A percentile compares a stretch with the other conserved stretches of the same genome.
These are phyloP conservation scores for Polyploca ridens DNA, from an alignment of 2,888 invertebrate species.

Conservation along the genomic window DNA sequence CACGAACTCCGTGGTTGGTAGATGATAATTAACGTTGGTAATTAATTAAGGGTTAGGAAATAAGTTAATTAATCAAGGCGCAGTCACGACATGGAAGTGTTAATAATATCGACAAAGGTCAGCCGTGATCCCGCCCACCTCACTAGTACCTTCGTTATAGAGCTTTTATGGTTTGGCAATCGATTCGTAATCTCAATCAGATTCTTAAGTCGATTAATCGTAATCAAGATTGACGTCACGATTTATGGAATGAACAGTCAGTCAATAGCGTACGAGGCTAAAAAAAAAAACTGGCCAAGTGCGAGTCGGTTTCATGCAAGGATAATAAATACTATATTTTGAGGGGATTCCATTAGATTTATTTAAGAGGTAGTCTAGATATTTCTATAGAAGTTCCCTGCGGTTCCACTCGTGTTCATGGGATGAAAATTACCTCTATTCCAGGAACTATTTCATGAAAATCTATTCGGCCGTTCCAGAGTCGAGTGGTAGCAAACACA, in stretches of 20 bases:
- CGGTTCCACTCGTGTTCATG: too few relatives aligned
- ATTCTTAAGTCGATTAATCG: constrained; percentile 14
- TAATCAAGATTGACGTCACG: neutral
- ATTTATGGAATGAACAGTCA: neutral
- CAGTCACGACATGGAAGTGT: constrained; percentile 59
- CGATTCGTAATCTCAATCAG: constrained; percentile 28
- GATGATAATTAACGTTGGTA: constrained; percentile 57
- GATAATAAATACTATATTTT: too few relatives aligned
- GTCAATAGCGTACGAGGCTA: neutral
- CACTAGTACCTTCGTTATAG: constrained; percentile 22
- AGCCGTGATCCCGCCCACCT: constrained; percentile 47
- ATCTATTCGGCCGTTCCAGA: too few relatives aligned
- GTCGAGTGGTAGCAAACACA: too few relatives aligned
- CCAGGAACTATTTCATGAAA: too few relatives aligned
- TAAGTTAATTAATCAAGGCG: constrained; percentile 58
- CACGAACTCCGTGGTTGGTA: constrained; percentile 42
- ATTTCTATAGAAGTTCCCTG: too few relatives aligned
- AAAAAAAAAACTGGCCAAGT: neutral
- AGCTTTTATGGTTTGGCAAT: constrained; percentile 19
- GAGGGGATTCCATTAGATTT: too few relatives aligned
- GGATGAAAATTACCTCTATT: too few relatives aligned
- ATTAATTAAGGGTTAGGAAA: constrained; percentile 66
- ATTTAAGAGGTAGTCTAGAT: too few relatives aligned
- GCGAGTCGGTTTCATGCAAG: too few relatives aligned
- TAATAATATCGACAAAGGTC: constrained; percentile 57